Percentiles rank a stretch among this genome's conserved stretches.
These are phyloP conservation scores for Muscicapa comitata DNA, from an alignment of 2,797 vertebrate species.

Conservation along the genomic window DNA sequence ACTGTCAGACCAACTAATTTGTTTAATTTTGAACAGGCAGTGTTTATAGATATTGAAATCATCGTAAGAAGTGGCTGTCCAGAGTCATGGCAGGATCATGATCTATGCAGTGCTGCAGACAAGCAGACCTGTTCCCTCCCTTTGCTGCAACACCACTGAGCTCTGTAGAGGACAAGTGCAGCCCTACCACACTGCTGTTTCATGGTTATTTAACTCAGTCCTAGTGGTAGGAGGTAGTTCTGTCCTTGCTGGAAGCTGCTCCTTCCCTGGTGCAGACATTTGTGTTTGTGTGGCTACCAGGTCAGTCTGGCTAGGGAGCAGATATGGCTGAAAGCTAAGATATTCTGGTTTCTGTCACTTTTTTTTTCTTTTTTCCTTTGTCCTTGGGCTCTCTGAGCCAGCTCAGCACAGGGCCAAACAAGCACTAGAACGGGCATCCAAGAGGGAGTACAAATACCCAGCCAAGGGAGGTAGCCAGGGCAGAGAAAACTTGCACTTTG, in stretches of 20 bases:
- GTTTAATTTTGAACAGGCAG: constrained; percentile 13
- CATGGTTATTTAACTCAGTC: background rate
- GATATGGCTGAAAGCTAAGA: background rate
- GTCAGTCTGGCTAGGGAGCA: background rate
- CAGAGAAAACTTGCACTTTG: background rate
- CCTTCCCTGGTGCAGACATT: background rate
- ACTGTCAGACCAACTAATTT: constrained; percentile 1
- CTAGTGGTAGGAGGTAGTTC: background rate
- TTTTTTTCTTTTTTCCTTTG: accelerated
- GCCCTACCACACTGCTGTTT: background rate
- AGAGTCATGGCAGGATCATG: background rate
- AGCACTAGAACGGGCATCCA: background rate
- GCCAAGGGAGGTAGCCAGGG: background rate
- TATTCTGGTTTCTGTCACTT: background rate
- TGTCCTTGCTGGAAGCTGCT: background rate
- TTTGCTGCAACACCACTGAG: background rate
- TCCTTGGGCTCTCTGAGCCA: background rate
- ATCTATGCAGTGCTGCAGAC: background rate
- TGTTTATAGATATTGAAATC: constrained; percentile 31
- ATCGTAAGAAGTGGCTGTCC: constrained; percentile 8
- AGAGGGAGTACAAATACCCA: background rate
- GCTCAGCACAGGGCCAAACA: background rate
- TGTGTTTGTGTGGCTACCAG: background rate
- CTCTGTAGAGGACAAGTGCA: background rate
- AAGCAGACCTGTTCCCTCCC: background rate